Evolutionary conservation across 1,140 invertebrate species (phyloP), one percentile per base, ranked within the genome.

Genomic region (Drosophila sucinea): DNA sequence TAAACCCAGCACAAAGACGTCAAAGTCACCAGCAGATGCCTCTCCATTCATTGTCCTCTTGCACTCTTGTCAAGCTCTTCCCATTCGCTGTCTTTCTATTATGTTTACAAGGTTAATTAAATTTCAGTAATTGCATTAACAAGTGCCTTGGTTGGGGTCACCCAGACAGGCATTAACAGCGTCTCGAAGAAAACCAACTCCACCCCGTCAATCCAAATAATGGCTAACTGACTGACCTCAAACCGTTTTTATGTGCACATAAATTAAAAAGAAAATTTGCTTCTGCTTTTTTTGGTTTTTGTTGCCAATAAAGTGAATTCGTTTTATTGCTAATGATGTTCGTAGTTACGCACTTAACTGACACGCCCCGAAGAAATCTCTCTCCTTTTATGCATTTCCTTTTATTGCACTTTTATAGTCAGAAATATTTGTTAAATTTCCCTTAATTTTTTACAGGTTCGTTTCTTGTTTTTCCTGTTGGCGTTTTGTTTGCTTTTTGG

Each of bases 301-400:
- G 44, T 51, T 51, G 44, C 23, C 44, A 51, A 51, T 51, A 51
- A 51, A 51, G 44, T 51, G 44, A 27, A 51, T 51, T 51, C 44
- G 8, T 27, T 51, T 51, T 51, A 51, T 51, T 51, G 44, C 25
- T 51, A 27, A 23, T 51, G 23, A 17, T 51, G 23, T 51, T 51
- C 8, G 23, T 51, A 51, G 44, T 51, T 51, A 51, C 23, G 27
- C 23, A 51, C 23, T 51, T 51, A 51, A 51, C 23, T 51, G 44
- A 51, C 44, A 51, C 44, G 23, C 8, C 3, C 23, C 44, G 17
- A 47, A 23, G 6, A 25, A 47, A 47, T 25, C 44, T 27, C 27
- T 27, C 23, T 10, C 6, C 5, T 51, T 47, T 51, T 51, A 51
- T 51, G 44, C 44, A 51, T 51, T 51, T 47, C 10, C 44, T 27